Percentiles rank a stretch among this genome's conserved stretches.
These are phyloP conservation scores for Acanthococcus lagerstroemiae DNA, from an alignment of 2,888 invertebrate species.

Conservation along the genomic window DNA sequence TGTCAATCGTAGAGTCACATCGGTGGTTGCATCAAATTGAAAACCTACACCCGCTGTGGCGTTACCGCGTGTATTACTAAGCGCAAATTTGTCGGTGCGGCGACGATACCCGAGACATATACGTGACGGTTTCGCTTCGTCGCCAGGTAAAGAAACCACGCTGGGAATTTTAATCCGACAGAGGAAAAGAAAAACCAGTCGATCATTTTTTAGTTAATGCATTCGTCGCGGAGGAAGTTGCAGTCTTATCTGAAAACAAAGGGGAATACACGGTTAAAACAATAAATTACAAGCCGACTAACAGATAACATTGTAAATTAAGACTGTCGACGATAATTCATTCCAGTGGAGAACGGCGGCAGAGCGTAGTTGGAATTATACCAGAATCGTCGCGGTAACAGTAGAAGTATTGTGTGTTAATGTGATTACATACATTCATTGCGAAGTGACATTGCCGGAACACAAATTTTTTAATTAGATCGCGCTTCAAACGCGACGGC, in stretches of 20 bases:
- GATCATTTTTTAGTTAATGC: slow-evolving; percentile 19
- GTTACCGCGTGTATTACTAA: no score
- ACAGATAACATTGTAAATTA: slow-evolving; percentile 30
- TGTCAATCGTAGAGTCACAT: no score
- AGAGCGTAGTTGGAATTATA: slow-evolving; percentile 23
- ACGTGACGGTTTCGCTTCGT: no score
- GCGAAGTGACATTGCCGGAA: neutral
- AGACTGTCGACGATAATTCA: slow-evolving; percentile 29
- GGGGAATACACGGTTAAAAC: slow-evolving; percentile 24
- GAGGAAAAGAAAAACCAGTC: no score
- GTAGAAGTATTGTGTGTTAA: slow-evolving; percentile 25
- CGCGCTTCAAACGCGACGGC: neutral
- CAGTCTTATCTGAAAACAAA: slow-evolving; percentile 24
- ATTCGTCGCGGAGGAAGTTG: slow-evolving; percentile 29
- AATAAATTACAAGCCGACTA: slow-evolving; percentile 25
- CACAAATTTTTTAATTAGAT: slow-evolving; percentile 1
- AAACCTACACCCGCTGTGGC: no score
- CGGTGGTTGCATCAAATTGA: no score
- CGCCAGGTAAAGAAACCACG: no score
- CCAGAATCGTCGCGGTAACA: slow-evolving; percentile 21
- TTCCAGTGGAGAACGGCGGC: slow-evolving; percentile 13
- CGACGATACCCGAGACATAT: no score
- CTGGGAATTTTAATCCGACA: no score
- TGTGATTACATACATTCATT: slow-evolving; percentile 21
- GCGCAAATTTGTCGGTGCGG: no score